Percentiles rank a stretch among this genome's conserved stretches.
Evolutionary conservation across 2,797 vertebrate genomes (phyloP).

Genomic region (Lacerta bilineata): DNA sequence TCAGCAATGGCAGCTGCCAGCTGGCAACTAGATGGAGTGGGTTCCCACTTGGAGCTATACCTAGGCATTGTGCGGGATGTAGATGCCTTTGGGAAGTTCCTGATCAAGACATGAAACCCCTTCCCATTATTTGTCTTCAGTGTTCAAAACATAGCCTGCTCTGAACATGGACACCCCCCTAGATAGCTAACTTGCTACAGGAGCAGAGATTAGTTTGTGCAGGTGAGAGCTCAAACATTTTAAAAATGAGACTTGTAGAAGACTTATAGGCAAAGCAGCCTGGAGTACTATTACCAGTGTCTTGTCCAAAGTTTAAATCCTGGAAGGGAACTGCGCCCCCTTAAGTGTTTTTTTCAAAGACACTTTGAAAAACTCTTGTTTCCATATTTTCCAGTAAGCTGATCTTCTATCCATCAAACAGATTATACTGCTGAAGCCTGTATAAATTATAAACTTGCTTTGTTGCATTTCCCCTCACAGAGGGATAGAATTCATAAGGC

Average conservation of each 20-base stretch:
- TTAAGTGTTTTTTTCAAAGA: constrained; percentile 24
- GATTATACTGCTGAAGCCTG: constrained; percentile 14
- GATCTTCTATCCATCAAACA: neutral
- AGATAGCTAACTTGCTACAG: neutral
- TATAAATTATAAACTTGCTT: constrained; percentile 11
- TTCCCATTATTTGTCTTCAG: neutral
- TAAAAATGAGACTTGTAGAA: neutral
- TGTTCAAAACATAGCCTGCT: neutral
- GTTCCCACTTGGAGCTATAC: too few species aligned
- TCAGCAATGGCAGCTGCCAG: too few species aligned
- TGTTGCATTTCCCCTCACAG: neutral
- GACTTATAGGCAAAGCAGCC: neutral
- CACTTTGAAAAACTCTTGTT: neutral
- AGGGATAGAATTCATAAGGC: constrained; percentile 31
- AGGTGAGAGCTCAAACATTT: neutral
- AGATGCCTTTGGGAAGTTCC: neutral
- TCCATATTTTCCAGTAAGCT: constrained; percentile 12
- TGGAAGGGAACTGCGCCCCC: neutral
- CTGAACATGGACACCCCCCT: neutral
- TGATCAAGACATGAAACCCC: too few species aligned
- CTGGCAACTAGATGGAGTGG: too few species aligned
- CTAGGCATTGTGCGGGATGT: too few species aligned
- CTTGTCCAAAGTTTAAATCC: constrained; percentile 3
- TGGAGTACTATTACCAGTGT: neutral
- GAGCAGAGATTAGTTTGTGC: neutral